phyloP scores from a whole-genome alignment of 2,888 invertebrate genomes.

The Melinaea marsaeus region DNA sequence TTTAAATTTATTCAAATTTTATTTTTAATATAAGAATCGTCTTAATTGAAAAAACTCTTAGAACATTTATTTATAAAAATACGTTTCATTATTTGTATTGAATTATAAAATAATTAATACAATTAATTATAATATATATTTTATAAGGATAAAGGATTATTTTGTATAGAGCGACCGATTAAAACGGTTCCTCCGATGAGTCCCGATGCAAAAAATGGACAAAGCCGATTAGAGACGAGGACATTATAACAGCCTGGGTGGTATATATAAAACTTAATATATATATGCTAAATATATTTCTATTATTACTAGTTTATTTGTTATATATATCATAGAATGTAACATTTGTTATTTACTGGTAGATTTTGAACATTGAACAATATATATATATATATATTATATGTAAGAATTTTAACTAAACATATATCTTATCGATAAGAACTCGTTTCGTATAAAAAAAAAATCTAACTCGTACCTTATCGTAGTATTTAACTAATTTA shows the following conservation, averaged over 20 bases:
- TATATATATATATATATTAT: neutral
- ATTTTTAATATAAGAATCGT: slow-evolving; percentile 1
- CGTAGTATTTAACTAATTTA: slow-evolving; percentile 49
- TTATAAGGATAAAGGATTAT: slow-evolving; percentile 4
- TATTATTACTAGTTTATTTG: too few species aligned
- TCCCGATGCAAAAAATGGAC: slow-evolving; percentile 26
- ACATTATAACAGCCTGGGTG: neutral
- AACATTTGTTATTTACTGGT: too few species aligned
- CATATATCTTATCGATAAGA: slow-evolving; percentile 31
- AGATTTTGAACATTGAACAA: too few species aligned
- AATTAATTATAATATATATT: neutral
- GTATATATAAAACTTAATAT: neutral
- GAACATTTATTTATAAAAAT: neutral
- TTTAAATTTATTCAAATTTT: slow-evolving; percentile 23
- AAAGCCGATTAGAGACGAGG: slow-evolving; percentile 8
- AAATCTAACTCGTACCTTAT: slow-evolving; percentile 39
- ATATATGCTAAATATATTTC: neutral
- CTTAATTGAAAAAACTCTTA: slow-evolving; percentile 10
- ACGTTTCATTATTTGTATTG: slow-evolving; percentile 12
- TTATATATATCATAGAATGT: too few species aligned
- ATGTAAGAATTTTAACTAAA: neutral
- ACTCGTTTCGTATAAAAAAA: slow-evolving; percentile 23
- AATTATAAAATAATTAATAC: slow-evolving; percentile 40
- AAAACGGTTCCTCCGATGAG: slow-evolving; percentile 30
- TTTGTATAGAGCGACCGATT: slow-evolving; percentile 11